These are phyloP conservation scores for Anabacerthia variegaticeps DNA, from an alignment of 2,797 vertebrate genomes.

Conservation along the genomic window DNA sequence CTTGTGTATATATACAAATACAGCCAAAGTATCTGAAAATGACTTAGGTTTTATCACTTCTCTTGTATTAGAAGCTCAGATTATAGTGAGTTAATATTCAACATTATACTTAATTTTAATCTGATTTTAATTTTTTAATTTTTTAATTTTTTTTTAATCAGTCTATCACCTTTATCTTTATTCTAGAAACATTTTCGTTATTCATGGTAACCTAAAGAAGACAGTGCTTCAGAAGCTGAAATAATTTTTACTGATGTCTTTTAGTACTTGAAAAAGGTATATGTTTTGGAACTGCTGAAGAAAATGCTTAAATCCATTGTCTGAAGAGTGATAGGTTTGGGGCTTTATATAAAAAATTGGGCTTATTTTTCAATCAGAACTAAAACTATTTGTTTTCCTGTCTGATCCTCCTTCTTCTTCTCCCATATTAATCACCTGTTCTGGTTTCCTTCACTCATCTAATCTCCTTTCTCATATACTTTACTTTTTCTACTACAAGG, in stretches of 20 bases:
- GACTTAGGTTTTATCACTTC: neutral
- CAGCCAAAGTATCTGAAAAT: neutral
- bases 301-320: neutral
- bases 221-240: neutral
- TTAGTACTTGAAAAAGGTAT: neutral
- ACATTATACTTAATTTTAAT: neutral
- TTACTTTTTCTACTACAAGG: neutral
- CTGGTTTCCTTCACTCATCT: neutral
- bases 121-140: too few species aligned
- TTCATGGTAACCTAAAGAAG: neutral
- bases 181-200: neutral
- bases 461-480: neutral
- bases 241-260: neutral
- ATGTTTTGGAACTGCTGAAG: neutral
- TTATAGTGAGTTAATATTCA: neutral
- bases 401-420: neutral
- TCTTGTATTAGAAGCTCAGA: neutral
- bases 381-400: neutral
- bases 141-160: conserved; percentile 1
- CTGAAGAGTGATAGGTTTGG: neutral
- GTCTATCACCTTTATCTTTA: neutral
- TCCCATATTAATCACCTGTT: neutral
- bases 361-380: neutral
- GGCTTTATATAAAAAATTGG: neutral
- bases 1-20: neutral